Evolutionary conservation across 1,140 invertebrate genomes (phyloP).

Genomic region (silkworm (Bombyx mori)): ASM3026992v2 NC_085131.1:1569001-1569500

Average conservation of each 20-base stretch:
- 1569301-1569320: constrained; percentile 68
- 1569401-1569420: constrained; percentile 66
- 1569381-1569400: constrained; percentile 7
- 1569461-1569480: constrained; percentile 49
- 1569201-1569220: constrained; percentile 38
- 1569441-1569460: constrained; percentile 49
- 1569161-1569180: constrained; percentile 43
- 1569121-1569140: constrained; percentile 5
- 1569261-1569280: constrained; percentile 25
- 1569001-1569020: too few relatives aligned
- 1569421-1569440: constrained; percentile 69
- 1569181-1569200: constrained; percentile 46
- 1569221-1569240: constrained; percentile 42
- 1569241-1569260: constrained; percentile 36
- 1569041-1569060: constrained; percentile 3
- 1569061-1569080: neutral
- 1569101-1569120: constrained; percentile 3
- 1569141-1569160: neutral
- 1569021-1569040: too few relatives aligned
- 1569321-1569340: constrained; percentile 69
- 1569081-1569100: constrained; percentile 5
- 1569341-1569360: constrained; percentile 54
- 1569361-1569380: constrained; percentile 22
- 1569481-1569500: constrained; percentile 52
- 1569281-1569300: constrained; percentile 68